Evolutionary conservation across 2,888 invertebrate species (phyloP), one percentile per base, ranked within the genome.

Genomic region (Parnassius smintheus): DNA sequence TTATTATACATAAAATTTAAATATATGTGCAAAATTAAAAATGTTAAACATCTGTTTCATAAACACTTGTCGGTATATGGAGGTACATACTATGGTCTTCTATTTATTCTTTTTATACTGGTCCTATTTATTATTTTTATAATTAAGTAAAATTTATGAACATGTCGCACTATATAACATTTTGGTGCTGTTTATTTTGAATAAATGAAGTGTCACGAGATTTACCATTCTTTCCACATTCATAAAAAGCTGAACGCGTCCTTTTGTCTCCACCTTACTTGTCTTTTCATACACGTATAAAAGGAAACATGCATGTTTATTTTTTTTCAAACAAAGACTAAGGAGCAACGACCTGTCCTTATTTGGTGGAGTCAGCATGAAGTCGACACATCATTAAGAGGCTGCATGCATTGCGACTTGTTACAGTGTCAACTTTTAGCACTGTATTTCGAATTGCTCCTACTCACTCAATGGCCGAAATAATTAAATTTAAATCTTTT

Each of bases 271-370:
- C 78, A 75, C 77, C 73, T 71, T 72, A 77, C 75, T 84, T 84
- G 74, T 72, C 76, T 81, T 83, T 83, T 85, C 80, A 77, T 78
- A 75, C 86, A 85, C 83, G 86, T 82, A 76, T 77, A 75, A 77
- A 71, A 70, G 76, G 64, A 64, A 60, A 60, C 64, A 64, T 82
- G 81, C 81, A 80, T 80, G 81, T 82, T 82, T 25, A n/a, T n/a
- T 25, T 81, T 83, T 83, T 83, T 87, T 86, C 81, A 78, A 89
- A 88, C 88, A 89, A 88, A 88, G 85, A 80, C 75, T 76, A 65
- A 76, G 78, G 88, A 72, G 81, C 88, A 86, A 81, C 76, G 88
- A 87, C 88, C 89, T 76, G 75, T 74, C 89, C 88, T 83, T 88
- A 87, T 88, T 87, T 83, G 88, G 87, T 76, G 74, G 80, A 83